phyloP scores from a whole-genome alignment of 2,888 invertebrate species.

The Therioaphis trifolii region DNA sequence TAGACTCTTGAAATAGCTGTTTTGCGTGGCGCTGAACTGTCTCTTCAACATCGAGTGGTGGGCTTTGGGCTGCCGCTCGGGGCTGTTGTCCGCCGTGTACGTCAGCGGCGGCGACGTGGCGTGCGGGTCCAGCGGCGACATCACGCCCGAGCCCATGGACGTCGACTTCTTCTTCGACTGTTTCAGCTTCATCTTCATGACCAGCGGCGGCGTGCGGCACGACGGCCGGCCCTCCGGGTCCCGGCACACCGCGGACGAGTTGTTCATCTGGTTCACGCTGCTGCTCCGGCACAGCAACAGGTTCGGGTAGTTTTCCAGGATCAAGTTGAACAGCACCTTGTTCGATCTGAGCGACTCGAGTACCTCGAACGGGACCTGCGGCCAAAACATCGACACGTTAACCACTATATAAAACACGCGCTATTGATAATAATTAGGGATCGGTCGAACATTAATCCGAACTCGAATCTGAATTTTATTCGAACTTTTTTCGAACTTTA shows the following conservation, averaged over 20 bases:
- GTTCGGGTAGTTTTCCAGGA: conserved; percentile 80
- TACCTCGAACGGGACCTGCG: conserved; percentile 75
- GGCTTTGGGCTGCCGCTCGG: conserved; percentile 33
- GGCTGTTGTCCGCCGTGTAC: conserved; percentile 40
- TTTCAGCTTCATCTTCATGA: conserved; percentile 76
- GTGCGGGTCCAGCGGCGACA: conserved; percentile 33
- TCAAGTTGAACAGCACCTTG: conserved; percentile 77
- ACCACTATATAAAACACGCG: no score
- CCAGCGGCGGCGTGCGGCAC: conserved; percentile 71
- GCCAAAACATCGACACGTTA: neutral
- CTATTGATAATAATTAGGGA: no score
- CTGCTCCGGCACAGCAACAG: conserved; percentile 75
- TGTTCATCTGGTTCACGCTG: conserved; percentile 74
- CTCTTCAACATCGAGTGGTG: conserved; percentile 45
- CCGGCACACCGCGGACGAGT: conserved; percentile 20
- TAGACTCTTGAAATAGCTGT: conserved; percentile 45
- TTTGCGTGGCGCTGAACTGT: conserved; percentile 45
- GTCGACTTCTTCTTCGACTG: conserved; percentile 67
- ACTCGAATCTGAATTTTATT: no score
- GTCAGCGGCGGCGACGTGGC: conserved; percentile 2
- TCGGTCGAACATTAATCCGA: no score
- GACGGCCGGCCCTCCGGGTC: neutral
- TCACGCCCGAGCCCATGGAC: conserved; percentile 37
- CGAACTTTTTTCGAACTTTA: no score
- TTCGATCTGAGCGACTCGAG: conserved; percentile 76